A percentile compares a stretch with the other conserved stretches of the same genome.
These are phyloP conservation scores for Chrysina gloriosa DNA, from an alignment of 2,888 invertebrate genomes.

Conservation along the genomic window DNA sequence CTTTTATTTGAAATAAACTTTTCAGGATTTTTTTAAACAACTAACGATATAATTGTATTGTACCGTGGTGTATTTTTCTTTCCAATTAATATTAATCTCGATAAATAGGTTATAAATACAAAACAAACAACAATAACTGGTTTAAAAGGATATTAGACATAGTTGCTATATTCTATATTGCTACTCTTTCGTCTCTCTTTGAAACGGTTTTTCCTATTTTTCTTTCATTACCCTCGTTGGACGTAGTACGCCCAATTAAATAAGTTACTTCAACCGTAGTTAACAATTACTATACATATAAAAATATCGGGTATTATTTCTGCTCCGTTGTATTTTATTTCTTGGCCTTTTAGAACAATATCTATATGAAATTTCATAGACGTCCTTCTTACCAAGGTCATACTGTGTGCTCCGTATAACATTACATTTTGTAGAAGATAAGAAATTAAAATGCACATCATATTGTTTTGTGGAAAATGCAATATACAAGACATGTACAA, in stretches of 20 bases:
- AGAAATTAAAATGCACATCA: constrained; percentile 12
- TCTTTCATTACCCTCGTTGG: not conserved
- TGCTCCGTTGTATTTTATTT: not conserved
- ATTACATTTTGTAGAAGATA: constrained; percentile 14
- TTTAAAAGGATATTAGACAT: constrained; percentile 32
- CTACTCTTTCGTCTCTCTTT: not conserved
- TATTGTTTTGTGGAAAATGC: constrained; percentile 29
- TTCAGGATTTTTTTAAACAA: not conserved
- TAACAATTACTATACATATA: no score
- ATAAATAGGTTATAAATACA: constrained; percentile 27
- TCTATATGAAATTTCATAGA: constrained; percentile 18
- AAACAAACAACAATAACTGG: constrained; percentile 27
- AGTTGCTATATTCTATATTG: constrained; percentile 2
- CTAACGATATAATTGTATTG: no score
- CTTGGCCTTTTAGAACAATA: not conserved
- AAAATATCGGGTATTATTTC: no score
- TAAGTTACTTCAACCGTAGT: no score
- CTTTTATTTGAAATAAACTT: no score
- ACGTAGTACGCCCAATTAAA: no score
- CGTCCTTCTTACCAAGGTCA: constrained; percentile 26
- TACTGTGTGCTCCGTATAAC: not conserved
- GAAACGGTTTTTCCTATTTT: constrained; percentile 6
- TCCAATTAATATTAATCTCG: not conserved
- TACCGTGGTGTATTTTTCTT: not conserved
- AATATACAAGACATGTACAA: constrained; percentile 14